Percentiles rank a stretch among this genome's conserved stretches.
These are phyloP conservation scores for Gasterosteus nipponicus DNA, from an alignment of 2,113 vertebrate genomes.

Conservation along the genomic window DNA sequence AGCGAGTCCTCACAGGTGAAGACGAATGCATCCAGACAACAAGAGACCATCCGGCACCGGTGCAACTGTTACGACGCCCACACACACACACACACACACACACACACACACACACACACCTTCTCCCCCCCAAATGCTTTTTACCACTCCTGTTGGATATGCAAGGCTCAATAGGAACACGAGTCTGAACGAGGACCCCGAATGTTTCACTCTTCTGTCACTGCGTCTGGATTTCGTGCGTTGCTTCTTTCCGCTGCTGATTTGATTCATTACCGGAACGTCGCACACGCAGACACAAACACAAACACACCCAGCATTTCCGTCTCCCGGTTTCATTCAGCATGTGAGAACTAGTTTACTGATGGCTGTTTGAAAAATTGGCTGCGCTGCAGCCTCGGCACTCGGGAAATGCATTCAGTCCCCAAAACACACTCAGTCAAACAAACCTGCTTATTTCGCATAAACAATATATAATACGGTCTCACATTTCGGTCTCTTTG, in stretches of 20 bases:
- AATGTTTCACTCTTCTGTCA: neutral
- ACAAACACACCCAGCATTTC: neutral
- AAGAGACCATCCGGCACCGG: neutral
- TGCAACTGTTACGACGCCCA: neutral
- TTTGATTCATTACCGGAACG: slow-evolving; percentile 34
- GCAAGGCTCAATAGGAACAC: neutral
- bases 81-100: neutral
- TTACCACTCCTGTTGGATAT: slow-evolving; percentile 24
- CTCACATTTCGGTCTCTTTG: slow-evolving; percentile 50
- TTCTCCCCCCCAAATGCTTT: neutral
- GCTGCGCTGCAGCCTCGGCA: neutral
- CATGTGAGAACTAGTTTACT: neutral
- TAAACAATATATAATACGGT: neutral
- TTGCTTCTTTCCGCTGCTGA: slow-evolving; percentile 20
- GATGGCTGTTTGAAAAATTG: neutral
- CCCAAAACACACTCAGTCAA: slow-evolving; percentile 18
- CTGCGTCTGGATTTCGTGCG: neutral
- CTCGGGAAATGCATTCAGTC: slow-evolving; percentile 6
- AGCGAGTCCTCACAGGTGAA: slow-evolving; percentile 1
- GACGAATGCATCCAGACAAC: neutral
- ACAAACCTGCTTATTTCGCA: slow-evolving; percentile 4
- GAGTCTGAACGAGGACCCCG: neutral
- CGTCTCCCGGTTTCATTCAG: neutral
- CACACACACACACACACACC: neutral
- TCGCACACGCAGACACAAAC: slow-evolving; percentile 2